Evolutionary conservation across 2,113 vertebrate species (phyloP).

Genomic region (Oreocharis arfaki): DNA sequence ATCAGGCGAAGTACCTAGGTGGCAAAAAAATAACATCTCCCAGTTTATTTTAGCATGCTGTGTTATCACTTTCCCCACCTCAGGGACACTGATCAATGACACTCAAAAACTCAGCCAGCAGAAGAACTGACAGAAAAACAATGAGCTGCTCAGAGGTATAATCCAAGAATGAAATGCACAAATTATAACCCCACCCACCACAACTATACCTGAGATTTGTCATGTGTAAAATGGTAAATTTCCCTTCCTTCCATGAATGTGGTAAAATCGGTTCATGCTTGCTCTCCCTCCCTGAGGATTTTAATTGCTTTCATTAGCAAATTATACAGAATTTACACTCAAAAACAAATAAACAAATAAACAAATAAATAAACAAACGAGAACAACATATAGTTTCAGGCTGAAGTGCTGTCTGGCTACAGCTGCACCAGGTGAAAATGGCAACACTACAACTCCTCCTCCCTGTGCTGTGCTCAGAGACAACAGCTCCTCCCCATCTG

Average conservation of each 20-base stretch:
- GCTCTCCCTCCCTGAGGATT: neutral
- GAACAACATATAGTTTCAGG: neutral
- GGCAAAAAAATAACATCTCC: neutral
- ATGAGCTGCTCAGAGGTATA: neutral
- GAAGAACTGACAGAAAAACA: neutral
- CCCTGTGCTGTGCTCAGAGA: neutral
- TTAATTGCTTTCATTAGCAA: neutral
- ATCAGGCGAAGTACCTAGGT: neutral
- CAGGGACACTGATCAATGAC: neutral
- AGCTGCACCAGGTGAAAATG: neutral
- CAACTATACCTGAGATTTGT: neutral
- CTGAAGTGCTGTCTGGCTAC: neutral
- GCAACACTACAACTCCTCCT: neutral
- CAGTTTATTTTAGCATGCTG: neutral
- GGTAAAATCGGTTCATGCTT: neutral
- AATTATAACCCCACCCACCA: neutral
- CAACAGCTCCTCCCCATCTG: slow-evolving; percentile 3
- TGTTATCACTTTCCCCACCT: neutral
- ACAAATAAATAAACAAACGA: neutral
- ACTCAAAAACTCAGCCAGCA: neutral
- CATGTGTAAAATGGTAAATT: neutral
- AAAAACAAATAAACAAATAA: neutral
- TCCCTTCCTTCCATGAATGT: neutral
- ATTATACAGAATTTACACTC: neutral
- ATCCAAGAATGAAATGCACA: neutral